A percentile compares a stretch with the other conserved stretches of the same genome.
Evolutionary conservation across 1,140 invertebrate species (phyloP).

Genomic region (Leptonema lineaticorne): DNA sequence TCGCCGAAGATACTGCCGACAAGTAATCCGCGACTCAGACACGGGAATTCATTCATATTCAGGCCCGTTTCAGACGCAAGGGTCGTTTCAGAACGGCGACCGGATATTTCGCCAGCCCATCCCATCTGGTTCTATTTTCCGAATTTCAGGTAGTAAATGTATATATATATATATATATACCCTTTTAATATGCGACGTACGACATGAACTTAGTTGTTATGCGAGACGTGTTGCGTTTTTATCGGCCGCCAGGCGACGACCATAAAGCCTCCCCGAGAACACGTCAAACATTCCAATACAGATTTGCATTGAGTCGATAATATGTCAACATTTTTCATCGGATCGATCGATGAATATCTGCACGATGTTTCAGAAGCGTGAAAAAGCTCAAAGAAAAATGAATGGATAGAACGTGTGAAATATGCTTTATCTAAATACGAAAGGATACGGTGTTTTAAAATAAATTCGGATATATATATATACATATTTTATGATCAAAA

Average conservation of each 20-base stretch:
- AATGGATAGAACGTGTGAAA: no score
- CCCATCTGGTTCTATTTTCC: no score
- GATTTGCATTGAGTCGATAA: slow-evolving; percentile 41
- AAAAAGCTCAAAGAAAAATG: no score
- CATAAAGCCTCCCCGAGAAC: slow-evolving; percentile 35
- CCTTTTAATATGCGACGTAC: slow-evolving; percentile 35
- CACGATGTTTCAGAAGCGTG: no score
- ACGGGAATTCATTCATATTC: slow-evolving; percentile 40
- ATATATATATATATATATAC: no score
- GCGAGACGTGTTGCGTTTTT: slow-evolving; percentile 35
- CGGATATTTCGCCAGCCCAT: slow-evolving; percentile 24
- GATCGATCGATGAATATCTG: slow-evolving; percentile 11
- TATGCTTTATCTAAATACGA: no score
- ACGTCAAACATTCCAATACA: slow-evolving; percentile 42
- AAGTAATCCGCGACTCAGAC: neutral
- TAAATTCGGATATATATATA: no score
- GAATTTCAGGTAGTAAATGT: slow-evolving; percentile 6
- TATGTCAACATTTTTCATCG: slow-evolving; percentile 41
- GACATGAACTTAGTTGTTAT: slow-evolving; percentile 30
- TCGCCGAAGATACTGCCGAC: no score
- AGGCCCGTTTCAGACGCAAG: neutral
- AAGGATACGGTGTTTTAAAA: no score
- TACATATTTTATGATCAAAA: no score
- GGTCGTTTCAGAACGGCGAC: neutral
- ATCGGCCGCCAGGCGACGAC: slow-evolving; percentile 27